These are phyloP conservation scores for Drosophila anomelani DNA, from an alignment of 2,888 invertebrate genomes.

Conservation along the genomic window DNA sequence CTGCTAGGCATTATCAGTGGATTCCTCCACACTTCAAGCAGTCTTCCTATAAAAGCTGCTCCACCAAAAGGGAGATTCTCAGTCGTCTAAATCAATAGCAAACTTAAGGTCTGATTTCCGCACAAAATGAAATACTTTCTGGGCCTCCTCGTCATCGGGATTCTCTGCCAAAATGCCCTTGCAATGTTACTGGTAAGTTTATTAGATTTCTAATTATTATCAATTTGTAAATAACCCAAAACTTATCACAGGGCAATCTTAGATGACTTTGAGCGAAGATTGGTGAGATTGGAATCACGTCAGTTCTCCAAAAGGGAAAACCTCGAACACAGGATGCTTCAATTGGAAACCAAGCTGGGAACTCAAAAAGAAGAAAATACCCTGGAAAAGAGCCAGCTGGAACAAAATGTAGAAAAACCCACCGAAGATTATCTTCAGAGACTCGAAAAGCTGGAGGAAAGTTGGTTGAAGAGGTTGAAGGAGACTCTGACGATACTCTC, in stretches of 20 bases:
- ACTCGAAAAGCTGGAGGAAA: not conserved
- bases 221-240: not conserved
- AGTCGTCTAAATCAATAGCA: not conserved
- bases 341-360: not conserved
- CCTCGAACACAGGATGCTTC: not conserved
- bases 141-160: not conserved
- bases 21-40: not conserved
- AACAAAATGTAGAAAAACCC: too few species aligned
- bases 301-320: not conserved
- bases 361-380: not conserved
- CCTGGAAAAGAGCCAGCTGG: not conserved
- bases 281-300: not conserved
- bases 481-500: not conserved
- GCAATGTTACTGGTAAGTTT: not conserved
- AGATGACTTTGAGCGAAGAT: not conserved
- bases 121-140: not conserved
- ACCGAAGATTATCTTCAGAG: not conserved
- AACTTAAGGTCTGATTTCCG: too few species aligned
- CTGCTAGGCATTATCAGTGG: not conserved
- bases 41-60: not conserved
- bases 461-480: not conserved
- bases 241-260: not conserved
- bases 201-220: too few species aligned
- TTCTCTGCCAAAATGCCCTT: not conserved
- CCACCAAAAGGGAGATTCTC: too few species aligned